Evolutionary conservation across 2,113 vertebrate species (phyloP).

Genomic region (Eulacestoma nigropectus): DNA sequence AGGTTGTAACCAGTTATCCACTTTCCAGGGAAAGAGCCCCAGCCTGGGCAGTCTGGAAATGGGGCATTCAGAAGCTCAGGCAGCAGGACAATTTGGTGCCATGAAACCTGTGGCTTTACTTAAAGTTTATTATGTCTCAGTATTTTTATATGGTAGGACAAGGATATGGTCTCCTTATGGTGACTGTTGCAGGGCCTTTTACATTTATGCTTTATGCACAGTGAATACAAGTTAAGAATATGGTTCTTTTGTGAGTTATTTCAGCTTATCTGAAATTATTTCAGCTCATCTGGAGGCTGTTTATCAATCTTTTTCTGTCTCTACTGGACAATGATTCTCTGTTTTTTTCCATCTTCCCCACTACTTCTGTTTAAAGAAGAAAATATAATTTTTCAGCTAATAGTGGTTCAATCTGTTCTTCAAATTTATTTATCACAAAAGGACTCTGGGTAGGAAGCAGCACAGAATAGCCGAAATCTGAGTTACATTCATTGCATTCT

Average conservation of each 20-base stretch:
- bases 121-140: neutral
- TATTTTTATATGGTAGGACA: neutral
- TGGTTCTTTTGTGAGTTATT: neutral
- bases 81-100: neutral
- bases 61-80: neutral
- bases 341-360: neutral
- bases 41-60: neutral
- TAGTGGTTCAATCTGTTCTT: neutral
- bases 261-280: neutral
- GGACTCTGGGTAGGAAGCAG: neutral
- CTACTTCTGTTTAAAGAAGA: neutral
- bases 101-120: neutral
- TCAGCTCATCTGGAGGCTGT: neutral
- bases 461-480: neutral
- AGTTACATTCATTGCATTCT: neutral
- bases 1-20: neutral
- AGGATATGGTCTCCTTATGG: neutral
- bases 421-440: neutral
- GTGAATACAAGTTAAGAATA: neutral
- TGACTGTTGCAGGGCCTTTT: neutral
- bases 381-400: neutral
- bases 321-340: neutral
- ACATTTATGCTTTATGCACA: neutral
- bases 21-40: neutral
- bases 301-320: neutral